Conservation (phyloP, 2,113 vertebrate genomes). For the Sinosuthora webbiana region DNA sequence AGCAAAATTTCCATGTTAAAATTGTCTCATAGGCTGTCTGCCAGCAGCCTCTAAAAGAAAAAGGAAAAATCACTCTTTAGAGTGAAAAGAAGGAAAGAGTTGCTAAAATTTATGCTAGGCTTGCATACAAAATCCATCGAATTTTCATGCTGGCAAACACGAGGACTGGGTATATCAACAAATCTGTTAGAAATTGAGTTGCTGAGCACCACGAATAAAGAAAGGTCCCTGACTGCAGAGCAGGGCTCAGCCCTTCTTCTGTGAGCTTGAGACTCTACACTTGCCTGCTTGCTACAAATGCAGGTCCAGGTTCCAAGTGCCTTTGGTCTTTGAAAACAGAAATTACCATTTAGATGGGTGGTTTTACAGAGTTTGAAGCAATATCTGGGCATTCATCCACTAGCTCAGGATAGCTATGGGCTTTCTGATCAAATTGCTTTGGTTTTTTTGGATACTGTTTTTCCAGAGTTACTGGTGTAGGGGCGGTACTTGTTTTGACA, state of each 20-base stretch:
- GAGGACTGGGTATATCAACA: neutral
- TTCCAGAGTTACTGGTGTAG: neutral
- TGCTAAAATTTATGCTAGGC: neutral
- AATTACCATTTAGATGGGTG: neutral
- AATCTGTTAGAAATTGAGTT: neutral
- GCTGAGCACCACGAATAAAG: neutral
- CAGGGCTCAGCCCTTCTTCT: neutral
- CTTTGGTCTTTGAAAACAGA: neutral
- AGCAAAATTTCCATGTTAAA: neutral
- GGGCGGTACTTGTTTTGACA: rapidly evolving
- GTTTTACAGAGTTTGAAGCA: neutral
- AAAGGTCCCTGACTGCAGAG: neutral
- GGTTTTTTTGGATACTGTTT: neutral
- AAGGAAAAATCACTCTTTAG: neutral
- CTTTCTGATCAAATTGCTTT: neutral
- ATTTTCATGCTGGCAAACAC: neutral
- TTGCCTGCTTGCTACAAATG: neutral
- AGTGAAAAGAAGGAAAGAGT: neutral
- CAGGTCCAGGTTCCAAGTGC: neutral
- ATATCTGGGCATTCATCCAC: neutral
- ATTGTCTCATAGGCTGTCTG: neutral
- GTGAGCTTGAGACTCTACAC: neutral
- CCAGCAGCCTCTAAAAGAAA: neutral
- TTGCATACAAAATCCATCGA: neutral
- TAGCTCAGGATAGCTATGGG: neutral